phyloP scores from a whole-genome alignment of 2,797 vertebrate species.

The Channallabes apus region DNA sequence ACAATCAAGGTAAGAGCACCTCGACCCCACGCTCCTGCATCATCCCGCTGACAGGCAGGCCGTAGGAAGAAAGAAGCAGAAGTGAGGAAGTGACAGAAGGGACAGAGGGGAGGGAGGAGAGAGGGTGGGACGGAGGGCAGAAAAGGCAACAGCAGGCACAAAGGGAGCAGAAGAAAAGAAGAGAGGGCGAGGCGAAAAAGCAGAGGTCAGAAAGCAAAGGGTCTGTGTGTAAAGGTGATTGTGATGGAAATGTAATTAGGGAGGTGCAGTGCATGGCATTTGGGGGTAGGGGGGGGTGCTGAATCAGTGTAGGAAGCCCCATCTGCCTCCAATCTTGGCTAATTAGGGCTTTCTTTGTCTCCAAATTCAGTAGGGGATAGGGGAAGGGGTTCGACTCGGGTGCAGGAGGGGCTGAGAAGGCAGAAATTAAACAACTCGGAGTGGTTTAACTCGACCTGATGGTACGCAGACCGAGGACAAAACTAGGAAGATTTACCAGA shows the following conservation, averaged over 20 bases:
- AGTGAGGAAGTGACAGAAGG: slow-evolving; percentile 58
- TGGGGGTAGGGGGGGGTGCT: slow-evolving; percentile 49
- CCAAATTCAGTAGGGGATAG: slow-evolving; percentile 70
- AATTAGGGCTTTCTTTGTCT: slow-evolving; percentile 80
- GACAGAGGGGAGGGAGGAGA: slow-evolving; percentile 70
- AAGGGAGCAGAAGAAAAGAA: slow-evolving; percentile 68
- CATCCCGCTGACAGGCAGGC: slow-evolving; percentile 40
- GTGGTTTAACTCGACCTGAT: slow-evolving; percentile 59
- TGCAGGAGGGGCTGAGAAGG: slow-evolving; percentile 39
- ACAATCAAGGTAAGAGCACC: slow-evolving; percentile 90
- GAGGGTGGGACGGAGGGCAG: slow-evolving; percentile 58
- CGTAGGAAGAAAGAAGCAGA: slow-evolving; percentile 53
- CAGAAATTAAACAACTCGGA: slow-evolving; percentile 66
- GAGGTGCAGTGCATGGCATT: slow-evolving; percentile 67
- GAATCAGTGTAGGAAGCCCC: slow-evolving; percentile 77
- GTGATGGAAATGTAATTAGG: slow-evolving; percentile 87
- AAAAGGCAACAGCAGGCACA: slow-evolving; percentile 67
- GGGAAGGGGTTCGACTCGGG: slow-evolving; percentile 41
- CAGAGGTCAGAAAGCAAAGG: slow-evolving; percentile 73
- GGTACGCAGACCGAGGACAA: slow-evolving; percentile 67
- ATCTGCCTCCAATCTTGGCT: slow-evolving; percentile 80
- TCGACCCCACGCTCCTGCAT: slow-evolving; percentile 21
- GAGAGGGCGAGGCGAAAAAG: slow-evolving; percentile 63
- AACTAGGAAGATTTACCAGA: slow-evolving; percentile 54
- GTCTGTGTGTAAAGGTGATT: slow-evolving; percentile 76